Percentiles rank a stretch among this genome's conserved stretches.
Evolutionary conservation across 2,797 vertebrate genomes (phyloP).

Genomic region (Menidia menidia): DNA sequence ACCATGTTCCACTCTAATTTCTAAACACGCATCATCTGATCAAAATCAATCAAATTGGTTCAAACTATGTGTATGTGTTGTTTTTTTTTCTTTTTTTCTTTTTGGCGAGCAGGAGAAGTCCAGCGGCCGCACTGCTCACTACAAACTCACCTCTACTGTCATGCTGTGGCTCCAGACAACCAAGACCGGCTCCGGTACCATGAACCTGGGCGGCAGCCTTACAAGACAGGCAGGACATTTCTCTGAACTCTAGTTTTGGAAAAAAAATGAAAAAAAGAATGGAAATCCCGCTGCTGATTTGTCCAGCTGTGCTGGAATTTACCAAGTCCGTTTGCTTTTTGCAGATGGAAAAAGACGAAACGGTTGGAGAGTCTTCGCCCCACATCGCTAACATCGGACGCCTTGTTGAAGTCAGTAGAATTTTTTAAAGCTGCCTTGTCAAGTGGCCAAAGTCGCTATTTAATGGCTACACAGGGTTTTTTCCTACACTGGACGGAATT

Average conservation of each 20-base stretch:
- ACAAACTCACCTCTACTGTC: constrained; percentile 99
- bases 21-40: neutral
- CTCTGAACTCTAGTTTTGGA: neutral
- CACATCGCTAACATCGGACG: constrained; percentile 99
- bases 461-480: neutral
- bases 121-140: constrained; percentile 96
- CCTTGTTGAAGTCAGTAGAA: constrained; percentile 92
- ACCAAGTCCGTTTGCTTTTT: neutral
- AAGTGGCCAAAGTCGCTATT: neutral
- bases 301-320: neutral
- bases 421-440: too few species aligned
- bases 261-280: too few species aligned
- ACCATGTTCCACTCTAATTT: too few species aligned
- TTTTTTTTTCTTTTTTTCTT: constrained; percentile 21
- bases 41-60: neutral
- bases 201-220: constrained; percentile 98
- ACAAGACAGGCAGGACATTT: constrained; percentile 91
- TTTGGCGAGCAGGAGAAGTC: constrained; percentile 90
- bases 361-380: constrained; percentile 94
- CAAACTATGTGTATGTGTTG: constrained; percentile 1
- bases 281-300: neutral
- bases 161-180: constrained; percentile 99
- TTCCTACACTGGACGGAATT: neutral
- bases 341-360: constrained; percentile 98
- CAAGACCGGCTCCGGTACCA: constrained; percentile 95